These are phyloP conservation scores for Cyclophora albipunctata DNA, from an alignment of 2,888 invertebrate species.

Conservation along the genomic window DNA sequence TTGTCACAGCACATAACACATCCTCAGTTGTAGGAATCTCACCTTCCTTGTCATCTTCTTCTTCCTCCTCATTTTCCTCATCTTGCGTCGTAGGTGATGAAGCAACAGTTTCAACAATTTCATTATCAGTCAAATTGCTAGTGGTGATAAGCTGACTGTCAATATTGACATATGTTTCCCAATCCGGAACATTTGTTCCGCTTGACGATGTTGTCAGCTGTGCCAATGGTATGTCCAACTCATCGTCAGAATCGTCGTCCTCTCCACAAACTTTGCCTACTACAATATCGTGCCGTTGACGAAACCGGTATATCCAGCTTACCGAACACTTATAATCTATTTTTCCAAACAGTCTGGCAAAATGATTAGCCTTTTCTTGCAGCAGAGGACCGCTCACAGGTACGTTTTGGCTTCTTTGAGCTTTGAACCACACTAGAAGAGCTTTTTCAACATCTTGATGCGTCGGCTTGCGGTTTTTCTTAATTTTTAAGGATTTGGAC, in stretches of 20 bases:
- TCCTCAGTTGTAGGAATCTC: no score
- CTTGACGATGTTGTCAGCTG: no score
- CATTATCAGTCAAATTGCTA: neutral
- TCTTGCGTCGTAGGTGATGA: neutral
- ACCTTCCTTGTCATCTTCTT: neutral
- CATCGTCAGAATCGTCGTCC: neutral
- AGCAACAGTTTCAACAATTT: neutral
- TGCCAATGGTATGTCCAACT: no score
- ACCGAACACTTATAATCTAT: constrained; percentile 3
- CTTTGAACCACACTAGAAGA: neutral
- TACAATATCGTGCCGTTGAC: constrained; percentile 4
- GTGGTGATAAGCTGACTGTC: no score
- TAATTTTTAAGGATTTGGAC: constrained; percentile 3
- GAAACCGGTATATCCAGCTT: constrained; percentile 8
- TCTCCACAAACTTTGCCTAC: neutral
- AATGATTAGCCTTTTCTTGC: neutral
- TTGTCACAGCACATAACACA: no score
- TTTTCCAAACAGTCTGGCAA: constrained; percentile 1
- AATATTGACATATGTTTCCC: no score
- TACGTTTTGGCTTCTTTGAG: neutral
- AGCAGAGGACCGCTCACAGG: neutral
- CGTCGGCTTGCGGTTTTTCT: neutral
- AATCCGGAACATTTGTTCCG: no score
- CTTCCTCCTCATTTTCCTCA: neutral
- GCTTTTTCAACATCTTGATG: neutral